Base-by-base conservation (phyloP, 2,113 vertebrate genomes). In the Cyprinodon variegatus region DNA sequence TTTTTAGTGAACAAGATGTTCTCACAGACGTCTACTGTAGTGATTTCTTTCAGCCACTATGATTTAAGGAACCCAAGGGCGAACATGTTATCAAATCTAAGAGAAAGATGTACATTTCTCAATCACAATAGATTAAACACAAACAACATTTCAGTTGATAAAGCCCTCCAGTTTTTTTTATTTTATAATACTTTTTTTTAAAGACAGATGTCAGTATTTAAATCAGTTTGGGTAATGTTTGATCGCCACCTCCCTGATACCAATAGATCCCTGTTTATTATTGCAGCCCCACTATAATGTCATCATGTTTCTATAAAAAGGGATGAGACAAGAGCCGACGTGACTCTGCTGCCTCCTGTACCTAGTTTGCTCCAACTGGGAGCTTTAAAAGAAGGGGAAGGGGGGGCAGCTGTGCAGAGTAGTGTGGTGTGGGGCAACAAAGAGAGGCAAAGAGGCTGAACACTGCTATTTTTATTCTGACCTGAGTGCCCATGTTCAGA, bases 381-480 rank as follows among this genome's bases (percentile, higher is more conserved):
- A 72, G 72, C 43, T 65, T 72, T 60, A 76, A 83, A 50, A 66
- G 61, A 14, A 38, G 37, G 37, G 78, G 45, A 7, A 2, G 70
- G 43, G 40, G 11, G 72, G 53, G 29, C 46, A 10, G 65, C 45
- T 36, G 61, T 59, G 57, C n/a, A 61, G 70, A 76, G 77, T 22
- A 41, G 63, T 77, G 84, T 78, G 70, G 70, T 22, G 13, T 61
- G 79, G 78, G 82, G 79, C 72, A 78, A 84, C 66, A 70, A 73
- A 76, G 81, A 74, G 65, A 81, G 74, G 71, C 59, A 40, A 74
- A 67, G 70, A 84, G 88, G 74, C 83, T 74, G 76, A 83, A 66
- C 59, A 11, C 0, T 61, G 79, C 85, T 95, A 93, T 91, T 90
- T 94, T 93, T 94, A 94, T 91, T 45, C 79, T 92, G 93, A 94